Evolutionary conservation across 2,797 vertebrate species (phyloP), one percentile per base, ranked within the genome.

Genomic region (Coluber constrictor): DNA sequence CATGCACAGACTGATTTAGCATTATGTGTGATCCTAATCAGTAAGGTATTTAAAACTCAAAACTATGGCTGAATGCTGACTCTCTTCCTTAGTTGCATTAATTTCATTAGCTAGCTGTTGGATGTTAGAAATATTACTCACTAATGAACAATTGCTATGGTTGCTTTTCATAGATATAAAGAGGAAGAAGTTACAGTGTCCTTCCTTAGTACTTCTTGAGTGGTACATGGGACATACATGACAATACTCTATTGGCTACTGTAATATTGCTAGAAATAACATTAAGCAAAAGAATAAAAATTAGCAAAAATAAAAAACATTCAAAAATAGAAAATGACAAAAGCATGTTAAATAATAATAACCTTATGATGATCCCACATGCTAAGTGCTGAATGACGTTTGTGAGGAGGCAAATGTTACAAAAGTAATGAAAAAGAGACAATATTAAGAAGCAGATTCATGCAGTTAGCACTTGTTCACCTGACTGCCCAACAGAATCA

Each of bases 401-500:
- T 94, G 93, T 95, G 90, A 96, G 88, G 88, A 70, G 96, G 96
- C 94, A 94, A 94, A 97, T 94, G 97, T 96, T 95, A 96, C 95
- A 94, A 97, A 97, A 96, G 94, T 95, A 43, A 92, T 94, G 95
- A 96, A 97, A 96, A 27, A 96, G 87, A 94, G 95, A 96, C 96
- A 92, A 92, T 27, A 87, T 95, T 95, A 96, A 96, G 96, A 97
- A 96, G 97, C 96, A 0, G 92, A 97, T 95, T 95, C 98, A 99
- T 99, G 99, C 98, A 98, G 97, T 98, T 97, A 98, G 97, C 97
- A 94, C 97, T 97, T 98, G 98, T 98, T 99, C 99, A 99, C 99
- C 99, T 99, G 99, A 99, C 98, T 99, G 99, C 98, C 99, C 98
- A 97, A 99, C 98, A 97, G 99, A 98, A 97, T 99, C 99, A 96